phyloP scores from a whole-genome alignment of 35 echinoderm and acorn worm species.

The Eucidaris tribuloides region DNA sequence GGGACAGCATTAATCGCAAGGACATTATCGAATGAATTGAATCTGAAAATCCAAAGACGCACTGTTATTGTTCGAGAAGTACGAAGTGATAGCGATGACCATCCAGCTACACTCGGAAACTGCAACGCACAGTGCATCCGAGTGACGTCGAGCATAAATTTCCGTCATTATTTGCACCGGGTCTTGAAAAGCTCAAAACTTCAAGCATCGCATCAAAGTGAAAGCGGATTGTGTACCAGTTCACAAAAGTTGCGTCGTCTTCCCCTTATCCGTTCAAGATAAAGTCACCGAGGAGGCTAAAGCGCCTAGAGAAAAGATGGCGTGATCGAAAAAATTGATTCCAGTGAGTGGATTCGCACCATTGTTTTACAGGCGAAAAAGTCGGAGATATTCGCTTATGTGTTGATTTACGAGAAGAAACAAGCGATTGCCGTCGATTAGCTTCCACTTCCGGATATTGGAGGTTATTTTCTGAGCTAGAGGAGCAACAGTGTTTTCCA shows the following conservation, averaged over 20 bases:
- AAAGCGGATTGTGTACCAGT: constrained; percentile 20
- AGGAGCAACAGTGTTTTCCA: constrained; percentile 47
- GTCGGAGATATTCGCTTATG: constrained; percentile 57
- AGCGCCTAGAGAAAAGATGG: too few species aligned
- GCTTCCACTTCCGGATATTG: constrained; percentile 58
- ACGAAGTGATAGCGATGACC: too few species aligned
- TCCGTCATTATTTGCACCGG: too few species aligned
- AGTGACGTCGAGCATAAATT: too few species aligned
- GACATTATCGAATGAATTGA: constrained; percentile 37
- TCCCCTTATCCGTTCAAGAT: constrained; percentile 49
- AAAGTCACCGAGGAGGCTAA: constrained; percentile 32
- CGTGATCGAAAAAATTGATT: constrained; percentile 63
- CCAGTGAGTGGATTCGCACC: constrained; percentile 71
- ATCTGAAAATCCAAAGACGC: not conserved
- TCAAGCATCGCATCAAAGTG: constrained; percentile 34
- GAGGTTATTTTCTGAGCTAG: constrained; percentile 49
- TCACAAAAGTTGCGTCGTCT: constrained; percentile 36
- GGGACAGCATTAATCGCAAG: constrained; percentile 34
- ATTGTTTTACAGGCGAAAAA: constrained; percentile 37
- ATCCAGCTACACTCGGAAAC: too few species aligned
- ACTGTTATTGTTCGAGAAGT: too few species aligned
- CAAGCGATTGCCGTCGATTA: constrained; percentile 47
- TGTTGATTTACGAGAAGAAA: constrained; percentile 63
- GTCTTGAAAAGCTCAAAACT: not conserved
- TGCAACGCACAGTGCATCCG: too few species aligned